A percentile compares a stretch with the other conserved stretches of the same genome.
Conservation (phyloP, 2,113 vertebrate species). For the Plectropomus leopardus region DNA sequence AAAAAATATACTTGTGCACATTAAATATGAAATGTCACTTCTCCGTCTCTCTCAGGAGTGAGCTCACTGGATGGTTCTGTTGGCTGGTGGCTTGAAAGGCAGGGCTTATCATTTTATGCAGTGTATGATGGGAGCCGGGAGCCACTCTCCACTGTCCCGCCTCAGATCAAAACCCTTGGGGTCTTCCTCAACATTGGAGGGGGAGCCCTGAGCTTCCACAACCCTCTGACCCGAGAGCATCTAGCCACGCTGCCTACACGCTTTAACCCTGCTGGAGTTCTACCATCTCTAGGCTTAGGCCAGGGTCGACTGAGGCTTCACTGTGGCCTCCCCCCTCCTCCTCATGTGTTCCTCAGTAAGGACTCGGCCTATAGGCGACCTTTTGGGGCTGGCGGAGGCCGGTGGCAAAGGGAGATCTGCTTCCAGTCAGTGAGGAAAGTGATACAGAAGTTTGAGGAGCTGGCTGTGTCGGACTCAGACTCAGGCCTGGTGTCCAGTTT, state of each 20-base stretch:
- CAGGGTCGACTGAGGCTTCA: conserved; percentile 77
- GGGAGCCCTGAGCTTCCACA: conserved; percentile 79
- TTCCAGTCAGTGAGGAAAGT: conserved; percentile 71
- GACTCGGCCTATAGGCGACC: conserved; percentile 69
- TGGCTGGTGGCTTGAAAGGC: conserved; percentile 80
- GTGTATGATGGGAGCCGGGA: conserved; percentile 75
- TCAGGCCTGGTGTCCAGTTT: conserved; percentile 71
- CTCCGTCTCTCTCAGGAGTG: conserved; percentile 72
- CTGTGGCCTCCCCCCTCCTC: conserved; percentile 73
- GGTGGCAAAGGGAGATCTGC: conserved; percentile 68
- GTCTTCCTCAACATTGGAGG: conserved; percentile 82
- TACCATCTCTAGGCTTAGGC: conserved; percentile 75
- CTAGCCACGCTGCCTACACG: conserved; percentile 72
- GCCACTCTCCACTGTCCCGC: conserved; percentile 73
- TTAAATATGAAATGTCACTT: neutral
- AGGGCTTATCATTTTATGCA: conserved; percentile 48
- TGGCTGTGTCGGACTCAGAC: conserved; percentile 68
- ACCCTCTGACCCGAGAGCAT: conserved; percentile 81
- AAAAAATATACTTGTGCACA: neutral
- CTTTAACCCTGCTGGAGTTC: conserved; percentile 67
- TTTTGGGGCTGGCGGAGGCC: conserved; percentile 4
- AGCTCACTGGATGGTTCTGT: conserved; percentile 53
- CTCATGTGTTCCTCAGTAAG: conserved; percentile 73
- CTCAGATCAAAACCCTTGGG: conserved; percentile 77
- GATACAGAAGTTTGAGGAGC: conserved; percentile 80